Base-by-base conservation (phyloP, 2,888 invertebrate genomes). In the Labia minor region DNA sequence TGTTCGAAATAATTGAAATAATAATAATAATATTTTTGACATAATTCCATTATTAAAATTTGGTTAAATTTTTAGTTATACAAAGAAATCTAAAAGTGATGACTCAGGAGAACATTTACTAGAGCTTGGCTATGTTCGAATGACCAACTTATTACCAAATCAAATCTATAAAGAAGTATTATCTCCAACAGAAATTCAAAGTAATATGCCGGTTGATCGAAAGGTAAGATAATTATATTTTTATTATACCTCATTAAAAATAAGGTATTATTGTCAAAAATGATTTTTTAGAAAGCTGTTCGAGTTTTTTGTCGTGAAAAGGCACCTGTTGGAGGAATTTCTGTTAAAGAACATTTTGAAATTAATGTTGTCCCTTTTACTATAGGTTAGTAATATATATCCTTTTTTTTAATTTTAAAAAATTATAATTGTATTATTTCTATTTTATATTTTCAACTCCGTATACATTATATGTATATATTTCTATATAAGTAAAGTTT, bases 311-410 rank as follows among this genome's bases (percentile, higher is more conserved):
- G 98, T 73, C 84, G 96, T 68, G 98, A 98, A 79, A 89, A 92
- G 71, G 93, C 95, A 63, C 96, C 95, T 0, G 98, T 98, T 4
- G 97, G 96, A n/a, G 99, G 99, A 1, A 99, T 99, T 72, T 92
- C 95, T 0, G 95, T 99, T 14, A 99, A 98, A 77, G 98, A 99
- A 76, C 96, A 97, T 79, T 96, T 99, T 77, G 99, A 99, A 81
- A 95, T 98, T 71, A 97, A 97, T 79, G 90, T 98, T 62, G 93
- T 95, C 14, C 97, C 98, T 8, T 85, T 98, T 69, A 89, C 90
- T 1, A 92, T 93, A 74, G 89, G 92, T 86, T 74, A 76, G 74
- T 65, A 21, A 61, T 64, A 19, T 67, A 20, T 62, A 61, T 3
- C 8, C 3, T 6, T 26, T 6, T 26, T 26, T 26, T 6, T 8